Conservation (phyloP, 2,888 invertebrate species). For the Pachydiplax longipennis region DNA sequence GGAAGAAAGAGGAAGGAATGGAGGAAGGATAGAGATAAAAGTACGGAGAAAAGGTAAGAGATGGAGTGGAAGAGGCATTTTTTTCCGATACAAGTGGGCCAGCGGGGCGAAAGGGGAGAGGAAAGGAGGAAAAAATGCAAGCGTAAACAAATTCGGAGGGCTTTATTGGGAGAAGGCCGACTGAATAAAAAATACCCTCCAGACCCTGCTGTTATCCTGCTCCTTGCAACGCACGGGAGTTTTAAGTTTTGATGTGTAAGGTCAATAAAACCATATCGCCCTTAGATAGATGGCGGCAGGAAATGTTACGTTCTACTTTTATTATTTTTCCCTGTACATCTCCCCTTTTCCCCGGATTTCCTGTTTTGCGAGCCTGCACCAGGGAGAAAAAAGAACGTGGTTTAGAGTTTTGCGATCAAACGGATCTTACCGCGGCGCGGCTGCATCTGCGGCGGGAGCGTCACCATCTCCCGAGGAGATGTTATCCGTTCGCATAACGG, state of each 20-base stretch:
- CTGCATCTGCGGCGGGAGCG: background rate
- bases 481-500: background rate
- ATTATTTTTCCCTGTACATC: background rate
- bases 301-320: background rate
- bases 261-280: slow-evolving; percentile 34
- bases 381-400: background rate
- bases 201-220: background rate
- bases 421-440: background rate
- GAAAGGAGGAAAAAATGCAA: slow-evolving; percentile 15
- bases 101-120: background rate
- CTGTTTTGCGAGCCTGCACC: background rate
- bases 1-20: background rate
- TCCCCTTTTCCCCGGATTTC: background rate
- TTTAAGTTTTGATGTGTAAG: slow-evolving; percentile 35
- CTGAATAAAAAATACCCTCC: slow-evolving; percentile 28
- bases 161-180: slow-evolving; percentile 28
- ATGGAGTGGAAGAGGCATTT: background rate
- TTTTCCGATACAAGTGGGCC: slow-evolving; percentile 29
- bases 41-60: background rate
- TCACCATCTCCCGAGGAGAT: background rate
- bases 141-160: slow-evolving; percentile 39
- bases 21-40: background rate
- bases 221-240: slow-evolving; percentile 9
- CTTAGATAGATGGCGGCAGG: slow-evolving; percentile 4
- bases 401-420: background rate